Evolutionary conservation across 2,113 vertebrate species (phyloP).

Genomic region (Larimichthys crocea): DNA sequence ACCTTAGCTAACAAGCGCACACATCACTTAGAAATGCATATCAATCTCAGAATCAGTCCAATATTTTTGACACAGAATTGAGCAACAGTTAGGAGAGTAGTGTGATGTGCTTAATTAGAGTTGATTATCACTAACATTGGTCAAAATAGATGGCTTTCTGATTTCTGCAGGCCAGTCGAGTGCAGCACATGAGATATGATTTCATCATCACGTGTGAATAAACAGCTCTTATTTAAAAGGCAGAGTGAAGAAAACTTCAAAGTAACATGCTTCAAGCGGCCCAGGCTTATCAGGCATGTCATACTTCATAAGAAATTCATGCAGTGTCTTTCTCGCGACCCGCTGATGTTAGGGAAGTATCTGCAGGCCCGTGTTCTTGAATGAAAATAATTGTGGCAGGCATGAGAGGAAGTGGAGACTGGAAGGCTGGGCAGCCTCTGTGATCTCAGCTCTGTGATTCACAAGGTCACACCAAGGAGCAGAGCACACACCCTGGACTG

Average conservation of each 20-base stretch:
- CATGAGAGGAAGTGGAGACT: constrained; percentile 29
- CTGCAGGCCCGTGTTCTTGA: constrained; percentile 52
- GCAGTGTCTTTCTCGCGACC: constrained; percentile 54
- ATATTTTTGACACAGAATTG: background rate
- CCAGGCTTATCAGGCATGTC: constrained; percentile 64
- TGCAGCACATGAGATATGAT: constrained; percentile 30
- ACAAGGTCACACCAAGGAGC: background rate
- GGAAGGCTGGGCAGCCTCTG: background rate
- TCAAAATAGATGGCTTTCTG: constrained; percentile 1
- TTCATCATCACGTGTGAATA: constrained; percentile 56
- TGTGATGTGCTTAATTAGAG: background rate
- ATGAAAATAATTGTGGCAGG: constrained; percentile 67
- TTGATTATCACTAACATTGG: background rate
- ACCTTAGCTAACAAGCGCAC: constrained; percentile 26
- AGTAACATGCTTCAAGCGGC: constrained; percentile 67
- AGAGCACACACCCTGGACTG: background rate
- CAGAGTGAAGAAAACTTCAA: constrained; percentile 68
- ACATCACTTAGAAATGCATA: constrained; percentile 48
- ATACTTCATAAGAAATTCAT: constrained; percentile 76
- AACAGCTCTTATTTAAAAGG: constrained; percentile 67
- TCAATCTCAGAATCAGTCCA: constrained; percentile 2
- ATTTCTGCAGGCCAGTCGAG: constrained; percentile 11
- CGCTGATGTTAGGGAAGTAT: constrained; percentile 45
- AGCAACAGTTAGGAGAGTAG: background rate
- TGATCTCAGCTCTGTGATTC: background rate